Conservation (phyloP, 2,888 invertebrate species). For the Drosophila tripunctata region DNA sequence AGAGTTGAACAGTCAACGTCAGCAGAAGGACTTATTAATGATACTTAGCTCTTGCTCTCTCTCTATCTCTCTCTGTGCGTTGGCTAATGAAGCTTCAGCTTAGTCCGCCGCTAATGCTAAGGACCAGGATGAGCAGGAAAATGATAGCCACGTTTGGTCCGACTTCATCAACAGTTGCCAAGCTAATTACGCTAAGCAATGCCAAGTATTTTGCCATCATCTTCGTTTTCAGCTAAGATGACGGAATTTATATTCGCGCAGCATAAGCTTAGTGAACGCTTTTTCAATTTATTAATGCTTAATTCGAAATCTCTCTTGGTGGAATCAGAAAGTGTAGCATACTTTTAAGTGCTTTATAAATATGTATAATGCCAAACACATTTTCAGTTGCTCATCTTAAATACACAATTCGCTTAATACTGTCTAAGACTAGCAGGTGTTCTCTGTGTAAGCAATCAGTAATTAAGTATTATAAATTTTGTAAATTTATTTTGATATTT, state of each 20-base stretch:
- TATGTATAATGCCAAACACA: conserved; percentile 56
- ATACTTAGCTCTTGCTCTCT: conserved; percentile 43
- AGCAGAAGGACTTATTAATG: conserved; percentile 72
- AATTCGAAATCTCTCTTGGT: conserved; percentile 23
- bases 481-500: no score
- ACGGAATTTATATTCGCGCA: conserved; percentile 14
- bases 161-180: conserved; percentile 69
- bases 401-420: conserved; percentile 20
- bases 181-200: conserved; percentile 72
- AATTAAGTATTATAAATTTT: no score
- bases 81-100: conserved; percentile 60
- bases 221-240: conserved; percentile 26
- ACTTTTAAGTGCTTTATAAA: conserved; percentile 58
- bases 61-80: background rate
- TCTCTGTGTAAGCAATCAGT: background rate
- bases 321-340: conserved; percentile 49
- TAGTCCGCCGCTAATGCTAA: conserved; percentile 34
- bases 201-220: conserved; percentile 44
- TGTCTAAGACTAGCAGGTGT: background rate
- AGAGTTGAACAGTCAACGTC: conserved; percentile 53
- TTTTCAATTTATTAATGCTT: conserved; percentile 59
- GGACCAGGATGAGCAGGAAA: background rate
- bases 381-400: conserved; percentile 26
- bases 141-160: conserved; percentile 20
- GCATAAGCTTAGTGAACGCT: conserved; percentile 34